Percentiles rank a stretch among this genome's conserved stretches.
phyloP scores from a whole-genome alignment of 2,797 vertebrate species.

The Paramormyrops hopkinsi region DNA sequence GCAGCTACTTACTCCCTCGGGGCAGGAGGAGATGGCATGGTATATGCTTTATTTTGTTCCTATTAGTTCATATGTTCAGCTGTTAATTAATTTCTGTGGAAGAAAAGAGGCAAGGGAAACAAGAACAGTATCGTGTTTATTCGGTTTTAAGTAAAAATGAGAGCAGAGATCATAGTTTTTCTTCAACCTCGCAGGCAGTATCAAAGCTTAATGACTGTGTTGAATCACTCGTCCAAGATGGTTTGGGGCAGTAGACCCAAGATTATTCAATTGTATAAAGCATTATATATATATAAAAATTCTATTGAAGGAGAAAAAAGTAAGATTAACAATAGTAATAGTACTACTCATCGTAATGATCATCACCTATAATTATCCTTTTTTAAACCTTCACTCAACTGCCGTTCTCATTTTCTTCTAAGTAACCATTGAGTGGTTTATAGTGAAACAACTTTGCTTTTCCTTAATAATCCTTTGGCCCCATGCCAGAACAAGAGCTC shows the following conservation, averaged over 20 bases:
- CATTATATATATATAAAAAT: background rate
- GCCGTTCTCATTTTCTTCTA: background rate
- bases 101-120: background rate
- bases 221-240: background rate
- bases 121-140: background rate
- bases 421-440: background rate
- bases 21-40: background rate
- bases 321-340: background rate
- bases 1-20: background rate
- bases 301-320: background rate
- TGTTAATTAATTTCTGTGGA: slow-evolving; percentile 13
- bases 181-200: background rate
- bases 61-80: slow-evolving; percentile 2
- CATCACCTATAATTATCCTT: background rate
- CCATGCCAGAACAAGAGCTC: background rate
- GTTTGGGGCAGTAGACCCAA: background rate
- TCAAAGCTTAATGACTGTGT: background rate
- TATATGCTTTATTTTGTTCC: background rate
- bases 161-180: background rate
- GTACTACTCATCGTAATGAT: background rate
- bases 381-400: background rate
- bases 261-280: background rate
- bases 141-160: background rate
- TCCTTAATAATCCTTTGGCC: slow-evolving; percentile 8
- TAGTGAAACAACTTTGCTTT: slow-evolving; percentile 2